Evolutionary conservation across 2,113 vertebrate species (phyloP), one percentile per base, ranked within the genome.

Genomic region (Toxostoma redivivum): DNA sequence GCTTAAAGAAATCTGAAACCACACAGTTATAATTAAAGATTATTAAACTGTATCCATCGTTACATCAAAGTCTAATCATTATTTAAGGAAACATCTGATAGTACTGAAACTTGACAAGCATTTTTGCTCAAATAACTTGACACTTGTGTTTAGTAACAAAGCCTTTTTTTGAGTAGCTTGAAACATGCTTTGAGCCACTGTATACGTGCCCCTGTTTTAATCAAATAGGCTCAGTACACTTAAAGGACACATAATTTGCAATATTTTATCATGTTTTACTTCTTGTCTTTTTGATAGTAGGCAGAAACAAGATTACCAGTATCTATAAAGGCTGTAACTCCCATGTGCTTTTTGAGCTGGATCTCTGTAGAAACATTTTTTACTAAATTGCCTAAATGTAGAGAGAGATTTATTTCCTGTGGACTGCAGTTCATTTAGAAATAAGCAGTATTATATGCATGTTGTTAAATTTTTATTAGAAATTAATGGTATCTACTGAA

Each of bases 361-460:
- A 60, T 48, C 42, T 15, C 78, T 57, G 28, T 64, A 40, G 62
- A 92, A 91, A 53, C 50, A 74, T 50, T 67, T 79, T 89, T 89
- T 30, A 89, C 31, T 82, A 48, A 94, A 50, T 48, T 65, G 74
- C 61, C 70, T 66, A 38, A 37, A 81, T 81, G 58, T 38, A 78
- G 33, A 42, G 12, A 57, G 9, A 65, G 66, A 76, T 91, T 90
- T 81, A 79, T 90, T 77, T 93, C 79, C 88, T 7, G 11, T 27
- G 58, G 76, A 54, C 64, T 56, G 38, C 35, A 78, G 66, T 61
- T 92, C 73, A 76, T 87, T 94, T 87, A 79, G 70, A 79, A 76
- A 45, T 44, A 33, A 74, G 54, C 8, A 71, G 33, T 16, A 31
- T 42, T 67, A 81, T 13, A n/a, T 1, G 1, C 11, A 53, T 1